phyloP scores from a whole-genome alignment of 2,888 invertebrate species.

The Rhingia rostrata region DNA sequence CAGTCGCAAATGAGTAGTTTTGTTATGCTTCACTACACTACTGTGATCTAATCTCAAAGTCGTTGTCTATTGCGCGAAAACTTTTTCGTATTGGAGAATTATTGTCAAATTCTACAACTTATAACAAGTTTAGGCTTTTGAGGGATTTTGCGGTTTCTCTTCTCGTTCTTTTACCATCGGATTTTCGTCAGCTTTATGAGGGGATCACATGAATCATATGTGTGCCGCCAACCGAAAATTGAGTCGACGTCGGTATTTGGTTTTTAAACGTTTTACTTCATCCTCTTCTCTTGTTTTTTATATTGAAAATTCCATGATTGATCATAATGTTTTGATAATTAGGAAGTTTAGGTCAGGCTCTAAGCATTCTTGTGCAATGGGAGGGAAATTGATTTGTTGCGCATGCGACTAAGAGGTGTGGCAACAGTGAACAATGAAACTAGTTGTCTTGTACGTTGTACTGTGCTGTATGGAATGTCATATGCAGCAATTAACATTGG shows the following conservation, averaged over 20 bases:
- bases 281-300: slow-evolving; percentile 7
- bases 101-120: slow-evolving; percentile 41
- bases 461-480: no score
- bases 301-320: slow-evolving; percentile 37
- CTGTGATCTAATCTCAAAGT: not conserved
- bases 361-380: no score
- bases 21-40: not conserved
- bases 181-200: slow-evolving; percentile 20
- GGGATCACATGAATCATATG: slow-evolving; percentile 41
- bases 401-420: no score
- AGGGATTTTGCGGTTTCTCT: slow-evolving; percentile 36
- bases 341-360: slow-evolving; percentile 44
- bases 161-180: slow-evolving; percentile 50
- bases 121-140: slow-evolving; percentile 2
- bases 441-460: no score
- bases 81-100: slow-evolving; percentile 47
- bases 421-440: no score
- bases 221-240: slow-evolving; percentile 47
- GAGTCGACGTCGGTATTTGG: slow-evolving; percentile 49
- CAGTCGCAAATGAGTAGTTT: no score
- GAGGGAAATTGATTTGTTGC: no score
- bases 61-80: slow-evolving; percentile 20
- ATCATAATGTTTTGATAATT: slow-evolving; percentile 60
- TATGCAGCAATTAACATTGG: no score
- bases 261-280: slow-evolving; percentile 25